Conservation (phyloP, 2,113 vertebrate species). For the Amphiprion percula region DNA sequence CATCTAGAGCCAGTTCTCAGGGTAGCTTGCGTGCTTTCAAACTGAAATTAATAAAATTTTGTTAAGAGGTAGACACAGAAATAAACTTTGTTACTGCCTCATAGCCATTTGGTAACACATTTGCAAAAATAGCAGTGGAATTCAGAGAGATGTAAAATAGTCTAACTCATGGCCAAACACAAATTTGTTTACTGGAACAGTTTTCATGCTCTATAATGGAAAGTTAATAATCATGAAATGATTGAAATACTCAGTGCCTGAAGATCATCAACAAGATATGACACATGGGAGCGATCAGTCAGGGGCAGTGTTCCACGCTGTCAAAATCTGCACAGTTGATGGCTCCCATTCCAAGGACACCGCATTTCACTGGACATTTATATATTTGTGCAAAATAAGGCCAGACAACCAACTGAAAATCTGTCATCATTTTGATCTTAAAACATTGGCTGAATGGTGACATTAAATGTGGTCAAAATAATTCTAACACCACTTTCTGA, state of each 20-base stretch:
- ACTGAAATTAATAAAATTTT: conserved; percentile 26
- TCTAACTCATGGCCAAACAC: conserved; percentile 4
- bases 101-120: no score
- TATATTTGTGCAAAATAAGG: not conserved
- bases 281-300: not conserved
- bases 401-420: not conserved
- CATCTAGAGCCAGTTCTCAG: not conserved
- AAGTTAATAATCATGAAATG: not conserved
- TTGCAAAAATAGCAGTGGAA: not conserved
- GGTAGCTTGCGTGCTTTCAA: conserved; percentile 13
- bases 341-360: not conserved
- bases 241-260: not conserved
- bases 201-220: not conserved
- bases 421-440: not conserved
- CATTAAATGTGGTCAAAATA: no score
- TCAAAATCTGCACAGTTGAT: not conserved
- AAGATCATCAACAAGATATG: not conserved
- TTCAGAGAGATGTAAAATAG: not conserved
- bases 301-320: not conserved
- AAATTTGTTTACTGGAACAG: not conserved
- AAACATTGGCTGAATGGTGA: not conserved
- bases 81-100: not conserved
- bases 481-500: no score
- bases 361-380: no score
- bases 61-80: not conserved